Base-by-base conservation (phyloP, 2,888 invertebrate genomes). In the Pristionchus exspectatus region DNA sequence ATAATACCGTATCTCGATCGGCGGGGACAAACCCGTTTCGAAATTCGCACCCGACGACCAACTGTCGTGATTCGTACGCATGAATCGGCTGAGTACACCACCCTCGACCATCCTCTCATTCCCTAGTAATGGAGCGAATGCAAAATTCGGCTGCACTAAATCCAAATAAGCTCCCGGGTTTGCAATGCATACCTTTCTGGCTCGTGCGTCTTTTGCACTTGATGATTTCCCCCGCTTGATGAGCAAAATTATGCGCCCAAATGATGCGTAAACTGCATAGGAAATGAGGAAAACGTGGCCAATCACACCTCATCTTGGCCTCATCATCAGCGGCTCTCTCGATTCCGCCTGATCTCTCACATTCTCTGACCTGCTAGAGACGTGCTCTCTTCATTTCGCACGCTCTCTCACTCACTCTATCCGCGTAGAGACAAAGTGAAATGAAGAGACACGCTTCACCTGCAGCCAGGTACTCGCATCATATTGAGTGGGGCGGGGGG, bases 401-500 rank as follows among this genome's bases (percentile, higher is more conserved):
- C 50, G 0, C n/a, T 81, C 27, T 81, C 81, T 50, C 81, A 16
- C n/a, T 27, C 27, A 14, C 50, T n/a, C n/a, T 21, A 63, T 2
- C 63, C n/a, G 24, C 24, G 3, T 24, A n/a, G 24, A n/a, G 12
- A n/a, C 21, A n/a, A 5, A 3, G 44, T 5, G 21, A 63, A 63
- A n/a, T 24, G 24, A 24, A 24, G 63, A 63, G n/a, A n/a, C 30
- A 16, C 33, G 21, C 38, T 81, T 24, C 81, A 81, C 81, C 50
- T 81, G 81, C 81, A 12, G 81, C 38, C 38, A 44, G 44, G 10
- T 50, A 24, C 74, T 44, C 81, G 50, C 81, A 81, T 81, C 81
- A 81, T 54, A 16, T 50, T 81, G 81, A 50, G 81, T 81, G 81
- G 50, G 81, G n/a, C 2, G 10, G 50, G 16, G 38, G 18, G 44